Conservation (phyloP, 2,113 vertebrate species). For the Ameiurus melas region DNA sequence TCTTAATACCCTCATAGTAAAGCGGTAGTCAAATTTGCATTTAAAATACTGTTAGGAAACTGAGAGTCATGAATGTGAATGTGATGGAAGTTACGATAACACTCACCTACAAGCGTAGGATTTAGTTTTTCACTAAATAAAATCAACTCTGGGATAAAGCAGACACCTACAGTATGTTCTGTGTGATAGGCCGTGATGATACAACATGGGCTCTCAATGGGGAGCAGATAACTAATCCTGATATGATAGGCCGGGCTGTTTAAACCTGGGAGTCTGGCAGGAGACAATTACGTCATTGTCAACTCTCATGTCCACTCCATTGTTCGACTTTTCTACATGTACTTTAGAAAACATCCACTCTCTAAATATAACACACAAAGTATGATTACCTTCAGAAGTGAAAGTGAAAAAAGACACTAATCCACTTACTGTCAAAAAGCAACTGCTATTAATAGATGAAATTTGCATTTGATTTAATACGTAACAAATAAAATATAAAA, state of each 20-base stretch:
- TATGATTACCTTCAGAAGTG: background rate
- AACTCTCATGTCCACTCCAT: background rate
- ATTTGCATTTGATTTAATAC: too few relatives aligned
- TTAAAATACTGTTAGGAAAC: background rate
- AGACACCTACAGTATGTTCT: background rate
- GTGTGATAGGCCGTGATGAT: background rate
- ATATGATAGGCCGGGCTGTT: background rate
- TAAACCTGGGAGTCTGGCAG: slow-evolving; percentile 8
- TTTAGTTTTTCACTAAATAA: background rate
- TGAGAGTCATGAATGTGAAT: slow-evolving; percentile 15
- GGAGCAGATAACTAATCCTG: background rate
- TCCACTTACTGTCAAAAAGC: too few relatives aligned
- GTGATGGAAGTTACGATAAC: background rate
- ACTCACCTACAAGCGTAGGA: background rate
- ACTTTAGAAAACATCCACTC: background rate
- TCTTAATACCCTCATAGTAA: slow-evolving; percentile 2
- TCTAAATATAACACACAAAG: background rate
- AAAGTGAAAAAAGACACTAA: too few relatives aligned
- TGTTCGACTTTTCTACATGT: background rate
- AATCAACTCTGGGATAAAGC: background rate
- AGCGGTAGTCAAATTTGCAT: background rate
- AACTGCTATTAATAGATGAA: too few relatives aligned
- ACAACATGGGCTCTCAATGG: slow-evolving; percentile 3
- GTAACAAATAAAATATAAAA: too few relatives aligned
- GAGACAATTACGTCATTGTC: background rate